Conservation (phyloP, 2,797 vertebrate species). For the Poecilia wingei region DNA sequence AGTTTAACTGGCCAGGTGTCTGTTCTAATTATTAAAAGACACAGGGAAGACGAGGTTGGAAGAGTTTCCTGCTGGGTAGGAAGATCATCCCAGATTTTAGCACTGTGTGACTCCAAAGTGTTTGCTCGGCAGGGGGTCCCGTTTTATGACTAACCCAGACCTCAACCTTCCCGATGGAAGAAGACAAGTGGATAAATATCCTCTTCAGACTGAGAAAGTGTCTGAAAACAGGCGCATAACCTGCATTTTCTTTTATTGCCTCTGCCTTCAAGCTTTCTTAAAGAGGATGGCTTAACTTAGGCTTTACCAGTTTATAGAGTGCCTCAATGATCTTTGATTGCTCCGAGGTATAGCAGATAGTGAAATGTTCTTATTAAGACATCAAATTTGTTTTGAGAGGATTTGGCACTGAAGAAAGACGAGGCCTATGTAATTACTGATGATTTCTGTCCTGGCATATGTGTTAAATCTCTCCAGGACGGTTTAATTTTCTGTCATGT, state of each 20-base stretch:
- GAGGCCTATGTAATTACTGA: neutral
- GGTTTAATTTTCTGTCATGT: conserved; percentile 4
- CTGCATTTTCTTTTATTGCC: conserved; percentile 37
- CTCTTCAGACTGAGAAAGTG: conserved; percentile 41
- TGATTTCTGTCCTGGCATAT: neutral
- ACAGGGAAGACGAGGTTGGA: conserved; percentile 24
- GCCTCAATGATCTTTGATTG: conserved; percentile 19
- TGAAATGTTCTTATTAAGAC: conserved; percentile 13
- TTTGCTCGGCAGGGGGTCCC: conserved; percentile 41
- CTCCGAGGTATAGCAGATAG: conserved; percentile 17
- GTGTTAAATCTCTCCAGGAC: neutral
- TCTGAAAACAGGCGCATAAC: conserved; percentile 50
- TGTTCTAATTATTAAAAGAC: conserved; percentile 45
- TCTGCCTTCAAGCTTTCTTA: conserved; percentile 36
- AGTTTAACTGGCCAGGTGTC: conserved; percentile 31
- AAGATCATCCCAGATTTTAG: conserved; percentile 68
- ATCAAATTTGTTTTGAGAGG: conserved; percentile 20
- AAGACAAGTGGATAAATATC: conserved; percentile 44
- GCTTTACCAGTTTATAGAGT: conserved; percentile 32
- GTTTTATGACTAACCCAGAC: conserved; percentile 45
- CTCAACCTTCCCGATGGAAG: conserved; percentile 35
- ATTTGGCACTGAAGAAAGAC: neutral
- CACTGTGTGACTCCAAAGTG: conserved; percentile 44
- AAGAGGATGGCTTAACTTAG: conserved; percentile 41
- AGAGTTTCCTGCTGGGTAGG: conserved; percentile 47